These are phyloP conservation scores for Haemorhous mexicanus DNA, from an alignment of 2,113 vertebrate genomes.

Conservation along the genomic window DNA sequence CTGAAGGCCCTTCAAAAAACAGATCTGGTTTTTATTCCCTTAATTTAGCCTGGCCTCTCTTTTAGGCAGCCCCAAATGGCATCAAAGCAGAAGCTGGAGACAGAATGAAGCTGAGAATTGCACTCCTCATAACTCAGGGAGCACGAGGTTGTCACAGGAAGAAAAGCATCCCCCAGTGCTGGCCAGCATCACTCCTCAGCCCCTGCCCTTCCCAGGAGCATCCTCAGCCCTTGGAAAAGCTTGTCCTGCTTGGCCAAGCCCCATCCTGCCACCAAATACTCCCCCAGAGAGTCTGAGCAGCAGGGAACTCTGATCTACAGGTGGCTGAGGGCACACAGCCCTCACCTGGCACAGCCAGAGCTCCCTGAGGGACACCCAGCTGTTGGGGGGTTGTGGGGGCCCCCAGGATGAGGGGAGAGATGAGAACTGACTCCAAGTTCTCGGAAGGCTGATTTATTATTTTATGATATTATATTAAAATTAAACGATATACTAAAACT, in stretches of 20 bases:
- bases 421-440: too few relatives aligned
- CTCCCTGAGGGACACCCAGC: neutral
- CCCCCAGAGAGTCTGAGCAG: neutral
- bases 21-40: neutral
- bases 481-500: too few relatives aligned
- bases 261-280: neutral
- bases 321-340: rapidly evolving
- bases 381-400: too few relatives aligned
- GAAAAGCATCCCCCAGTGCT: rapidly evolving
- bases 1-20: neutral
- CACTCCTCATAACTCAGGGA: neutral
- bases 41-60: rapidly evolving
- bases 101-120: neutral
- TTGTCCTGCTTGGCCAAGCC: neutral
- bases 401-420: too few relatives aligned
- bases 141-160: neutral
- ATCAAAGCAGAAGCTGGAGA: neutral
- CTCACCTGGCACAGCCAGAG: neutral
- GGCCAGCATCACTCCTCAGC: neutral
- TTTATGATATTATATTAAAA: too few relatives aligned
- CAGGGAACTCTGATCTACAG: neutral
- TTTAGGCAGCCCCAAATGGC: neutral
- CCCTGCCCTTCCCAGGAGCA: neutral
- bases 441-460: too few relatives aligned
- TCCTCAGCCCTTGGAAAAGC: neutral